Conservation (phyloP, 2,888 invertebrate species). For the Pecten maximus region DNA sequence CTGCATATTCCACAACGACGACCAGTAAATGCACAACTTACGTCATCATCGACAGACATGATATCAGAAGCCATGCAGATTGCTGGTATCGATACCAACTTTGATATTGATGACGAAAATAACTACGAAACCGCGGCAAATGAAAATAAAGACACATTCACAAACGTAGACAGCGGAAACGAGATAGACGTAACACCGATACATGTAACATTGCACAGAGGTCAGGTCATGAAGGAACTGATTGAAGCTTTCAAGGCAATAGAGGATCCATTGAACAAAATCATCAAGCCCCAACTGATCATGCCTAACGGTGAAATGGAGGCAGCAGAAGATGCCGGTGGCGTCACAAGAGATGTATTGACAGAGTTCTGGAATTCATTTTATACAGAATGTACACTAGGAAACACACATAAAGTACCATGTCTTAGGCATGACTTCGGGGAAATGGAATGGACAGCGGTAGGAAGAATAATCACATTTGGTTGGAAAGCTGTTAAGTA, state of each 20-base stretch:
- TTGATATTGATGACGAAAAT: no score
- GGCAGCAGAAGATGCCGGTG: conserved; percentile 54
- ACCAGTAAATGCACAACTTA: not conserved
- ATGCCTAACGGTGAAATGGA: conserved; percentile 55
- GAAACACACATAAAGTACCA: conserved; percentile 51
- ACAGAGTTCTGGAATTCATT: conserved; percentile 56
- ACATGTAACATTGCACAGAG: no score
- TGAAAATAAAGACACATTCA: not conserved
- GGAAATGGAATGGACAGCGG: conserved; percentile 56
- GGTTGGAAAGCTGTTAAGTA: conserved; percentile 53
- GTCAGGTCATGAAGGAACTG: no score
- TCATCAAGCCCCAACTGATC: conserved; percentile 49
- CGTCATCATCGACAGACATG: not conserved
- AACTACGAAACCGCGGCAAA: no score
- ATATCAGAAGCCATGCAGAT: no score
- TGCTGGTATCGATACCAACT: no score
- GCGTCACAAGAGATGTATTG: conserved; percentile 53
- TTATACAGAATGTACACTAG: conserved; percentile 51
- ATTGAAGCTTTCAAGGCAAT: conserved; percentile 42
- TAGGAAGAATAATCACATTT: conserved; percentile 55
- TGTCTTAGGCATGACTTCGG: conserved; percentile 57
- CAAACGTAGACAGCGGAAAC: not conserved
- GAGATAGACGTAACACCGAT: conserved; percentile 39
- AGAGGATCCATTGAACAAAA: conserved; percentile 32
- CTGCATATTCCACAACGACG: not conserved